Base-by-base conservation (phyloP, 1,140 invertebrate genomes). In the Psilanteris sp. region DNA sequence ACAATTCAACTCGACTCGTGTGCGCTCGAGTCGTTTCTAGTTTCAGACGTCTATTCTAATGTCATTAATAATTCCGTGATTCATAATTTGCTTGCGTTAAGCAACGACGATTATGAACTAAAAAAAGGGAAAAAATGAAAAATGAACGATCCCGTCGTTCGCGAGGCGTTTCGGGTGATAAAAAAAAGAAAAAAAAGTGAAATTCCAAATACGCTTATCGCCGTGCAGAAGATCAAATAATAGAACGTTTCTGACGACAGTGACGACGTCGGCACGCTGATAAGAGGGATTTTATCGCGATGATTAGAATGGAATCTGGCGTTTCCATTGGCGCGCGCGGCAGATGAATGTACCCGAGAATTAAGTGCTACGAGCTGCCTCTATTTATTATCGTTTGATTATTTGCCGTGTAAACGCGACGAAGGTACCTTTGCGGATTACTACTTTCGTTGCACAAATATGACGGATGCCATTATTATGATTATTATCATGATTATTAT, bases 371-470 rank as follows among this genome's bases (percentile, higher is more conserved):
- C 67, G 59, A 46, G 48, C 55, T 48, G 48, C 62, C 39, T 57
- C 77, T 81, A 82, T 83, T 84, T 76, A 78, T 84, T 74, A 79
- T 82, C 80, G 74, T 84, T 80, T 82, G 73, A 75, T 77, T 83
- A 79, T 84, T 84, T 84, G 71, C 77, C 62, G 57, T 68, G 57
- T 54, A 82, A 79, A 83, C 79, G 82, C 68, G 75, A 67, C 57
- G 75, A 39, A 43, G 66, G 34, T 48, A 76, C 43, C 52, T 37
- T 52, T 31, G 22, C 32, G 64, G 68, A 62, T 82, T 77, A 80
- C 80, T 82, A 81, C 82, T 83, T 84, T 83, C 81, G 22, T 78
- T 79, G 61, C 73, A 77, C 81, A 83, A 83, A 84, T 79, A 83
- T 77, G 67, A 74, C 44, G 71, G 55, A 82, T 75, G 13, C 7